Conservation (phyloP, 2,797 vertebrate species). For the Nannoperca australis region DNA sequence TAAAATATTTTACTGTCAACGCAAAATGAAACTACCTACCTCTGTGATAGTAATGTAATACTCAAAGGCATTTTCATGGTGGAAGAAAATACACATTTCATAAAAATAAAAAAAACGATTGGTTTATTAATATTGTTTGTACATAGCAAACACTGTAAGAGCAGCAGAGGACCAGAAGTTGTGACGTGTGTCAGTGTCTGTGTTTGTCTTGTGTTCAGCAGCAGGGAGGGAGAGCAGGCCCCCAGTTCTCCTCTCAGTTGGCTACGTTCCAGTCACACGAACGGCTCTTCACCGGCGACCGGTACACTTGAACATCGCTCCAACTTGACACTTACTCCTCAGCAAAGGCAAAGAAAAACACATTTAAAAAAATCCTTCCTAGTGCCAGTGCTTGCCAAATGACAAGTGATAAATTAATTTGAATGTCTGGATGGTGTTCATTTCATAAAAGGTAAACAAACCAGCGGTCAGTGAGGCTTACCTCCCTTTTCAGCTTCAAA, state of each 20-base stretch:
- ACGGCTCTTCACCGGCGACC: conserved; percentile 57
- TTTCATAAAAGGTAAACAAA: conserved; percentile 62
- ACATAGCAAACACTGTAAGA: conserved; percentile 88
- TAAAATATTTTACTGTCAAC: not conserved
- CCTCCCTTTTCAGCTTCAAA: conserved; percentile 41
- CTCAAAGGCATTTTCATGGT: not conserved
- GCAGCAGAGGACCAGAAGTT: conserved; percentile 87
- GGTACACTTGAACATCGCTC: conserved; percentile 66
- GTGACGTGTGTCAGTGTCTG: conserved; percentile 45
- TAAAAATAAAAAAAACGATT: conserved; percentile 86
- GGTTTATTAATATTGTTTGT: conserved; percentile 90
- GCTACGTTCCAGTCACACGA: conserved; percentile 65
- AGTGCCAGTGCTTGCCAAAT: conserved; percentile 52
- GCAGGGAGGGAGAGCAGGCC: conserved; percentile 88
- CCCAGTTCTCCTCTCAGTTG: conserved; percentile 74
- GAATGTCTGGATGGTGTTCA: conserved; percentile 71
- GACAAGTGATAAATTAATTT: conserved; percentile 70
- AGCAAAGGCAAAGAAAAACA: conserved; percentile 78
- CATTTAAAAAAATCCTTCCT: conserved; percentile 69
- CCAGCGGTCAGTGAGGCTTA: conserved; percentile 49
- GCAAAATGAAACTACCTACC: not conserved
- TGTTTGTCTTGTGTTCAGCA: conserved; percentile 79
- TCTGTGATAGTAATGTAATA: not conserved
- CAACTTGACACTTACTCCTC: conserved; percentile 77
- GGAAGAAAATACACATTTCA: conserved; percentile 70